Base-by-base conservation (phyloP, 92 coral and sea anemone species). In the Parazoanthus swiftii region DNA sequence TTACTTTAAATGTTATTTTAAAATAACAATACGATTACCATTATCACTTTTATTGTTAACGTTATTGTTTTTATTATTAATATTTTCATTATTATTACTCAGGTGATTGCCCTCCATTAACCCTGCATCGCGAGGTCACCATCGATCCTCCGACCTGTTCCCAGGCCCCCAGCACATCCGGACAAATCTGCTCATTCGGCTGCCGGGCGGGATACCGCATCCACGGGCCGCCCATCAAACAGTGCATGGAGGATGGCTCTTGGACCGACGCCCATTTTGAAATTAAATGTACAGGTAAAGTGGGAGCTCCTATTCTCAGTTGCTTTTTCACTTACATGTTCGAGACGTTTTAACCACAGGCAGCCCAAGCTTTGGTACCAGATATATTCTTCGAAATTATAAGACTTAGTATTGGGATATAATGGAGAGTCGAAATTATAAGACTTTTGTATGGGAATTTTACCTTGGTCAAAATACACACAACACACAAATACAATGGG, bases 141-240 rank as follows among this genome's bases (percentile, higher is more conserved):
- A 87, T 86, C 8, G n/a, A 75, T 8, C 94, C 94, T 8, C 90
- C 91, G 65, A 80, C 95, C 54, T 94, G 98, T 70, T 85, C 92
- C 20, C 74, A 81, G 29, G 81, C 42, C 70, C 71, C 91, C 26
- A 89, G 93, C 85, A 89, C 77, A 29, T 85, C 93, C 2, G 98
- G 94, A 9, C 83, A 81, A 18, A 85, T 88, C n/a, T 92, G 98
- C 75, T 70, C 92, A 36, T 92, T 92, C 68, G 72, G 67, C 18
- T 92, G 97, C 78, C 79, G 77, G 76, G 70, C 81, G 10, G 95
- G 95, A 39, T 90, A 88, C 77, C 90, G 85, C 39, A 89, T 88
- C 6, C 89, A 59, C 79, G 98, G 98, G 3, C 98, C 98, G n/a
- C 90, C 95, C 9, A 26, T 77, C 16, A 92, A 92, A 83, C 91